Evolutionary conservation across 2,113 vertebrate species (phyloP).

Genomic region (Rutilus rutilus): DNA sequence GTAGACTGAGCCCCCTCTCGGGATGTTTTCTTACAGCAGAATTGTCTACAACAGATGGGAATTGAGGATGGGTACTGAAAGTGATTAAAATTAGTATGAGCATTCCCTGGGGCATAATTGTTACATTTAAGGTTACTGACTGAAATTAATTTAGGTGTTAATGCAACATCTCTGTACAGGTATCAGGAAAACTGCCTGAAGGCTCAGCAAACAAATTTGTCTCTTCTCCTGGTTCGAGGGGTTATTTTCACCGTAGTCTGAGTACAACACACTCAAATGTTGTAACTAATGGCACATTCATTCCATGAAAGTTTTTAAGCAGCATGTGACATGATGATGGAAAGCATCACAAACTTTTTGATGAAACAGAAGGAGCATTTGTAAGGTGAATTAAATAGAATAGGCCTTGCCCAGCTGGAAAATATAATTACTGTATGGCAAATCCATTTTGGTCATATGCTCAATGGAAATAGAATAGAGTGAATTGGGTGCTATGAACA

Average conservation of each 20-base stretch:
- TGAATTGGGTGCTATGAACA: not conserved
- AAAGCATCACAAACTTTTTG: not conserved
- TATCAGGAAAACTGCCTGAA: not conserved
- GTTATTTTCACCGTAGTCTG: not conserved
- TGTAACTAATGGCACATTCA: not conserved
- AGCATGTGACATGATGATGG: not conserved
- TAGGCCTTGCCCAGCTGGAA: not conserved
- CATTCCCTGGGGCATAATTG: not conserved
- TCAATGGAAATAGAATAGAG: not conserved
- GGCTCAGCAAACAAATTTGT: too few relatives aligned
- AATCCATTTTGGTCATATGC: not conserved
- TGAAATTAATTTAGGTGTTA: conserved; percentile 17
- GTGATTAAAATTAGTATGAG: not conserved
- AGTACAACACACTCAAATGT: not conserved
- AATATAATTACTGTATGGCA: not conserved
- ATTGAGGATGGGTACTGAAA: not conserved
- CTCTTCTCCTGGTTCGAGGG: not conserved
- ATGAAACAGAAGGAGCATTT: not conserved
- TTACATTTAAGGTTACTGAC: not conserved
- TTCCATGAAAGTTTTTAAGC: not conserved
- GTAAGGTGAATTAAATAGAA: not conserved
- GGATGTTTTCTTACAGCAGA: conserved; percentile 25
- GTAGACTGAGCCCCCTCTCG: conserved; percentile 11
- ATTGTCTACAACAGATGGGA: conserved; percentile 21
- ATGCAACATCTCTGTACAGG: not conserved